These are phyloP conservation scores for Melanostoma mellinum DNA, from an alignment of 2,888 invertebrate species.

Conservation along the genomic window DNA sequence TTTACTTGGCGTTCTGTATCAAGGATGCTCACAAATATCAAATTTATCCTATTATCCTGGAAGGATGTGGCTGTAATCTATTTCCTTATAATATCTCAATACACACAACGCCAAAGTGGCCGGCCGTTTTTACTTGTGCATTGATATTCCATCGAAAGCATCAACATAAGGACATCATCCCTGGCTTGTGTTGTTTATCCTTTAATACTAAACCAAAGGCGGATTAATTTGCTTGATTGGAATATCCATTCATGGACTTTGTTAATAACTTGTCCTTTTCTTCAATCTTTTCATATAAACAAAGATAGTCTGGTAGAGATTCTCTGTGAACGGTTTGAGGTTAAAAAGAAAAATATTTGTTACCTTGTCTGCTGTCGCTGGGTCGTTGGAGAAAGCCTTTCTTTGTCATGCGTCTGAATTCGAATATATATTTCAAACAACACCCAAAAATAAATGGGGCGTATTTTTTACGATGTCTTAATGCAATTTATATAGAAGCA, in stretches of 20 bases:
- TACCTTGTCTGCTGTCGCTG: constrained; percentile 1
- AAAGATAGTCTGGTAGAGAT: neutral
- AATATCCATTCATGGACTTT: constrained; percentile 48
- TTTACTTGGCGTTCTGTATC: constrained; percentile 5
- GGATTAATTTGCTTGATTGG: constrained; percentile 69
- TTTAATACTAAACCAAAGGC: constrained; percentile 36
- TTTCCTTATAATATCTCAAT: constrained; percentile 70
- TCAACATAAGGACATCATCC: constrained; percentile 2
- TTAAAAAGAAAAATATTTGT: constrained; percentile 14
- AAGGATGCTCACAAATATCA: constrained; percentile 60
- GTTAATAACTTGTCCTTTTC: constrained; percentile 43
- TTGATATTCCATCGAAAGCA: constrained; percentile 57
- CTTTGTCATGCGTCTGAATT: constrained; percentile 16
- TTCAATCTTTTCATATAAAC: constrained; percentile 27
- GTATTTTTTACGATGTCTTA: constrained; percentile 76
- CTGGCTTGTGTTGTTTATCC: constrained; percentile 21
- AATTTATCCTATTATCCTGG: constrained; percentile 67
- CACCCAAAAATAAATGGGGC: constrained; percentile 78
- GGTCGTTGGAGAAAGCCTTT: neutral
- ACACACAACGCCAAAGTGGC: constrained; percentile 66
- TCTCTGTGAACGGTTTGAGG: constrained; percentile 27
- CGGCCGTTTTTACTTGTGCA: constrained; percentile 52
- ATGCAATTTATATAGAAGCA: constrained; percentile 80
- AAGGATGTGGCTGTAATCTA: constrained; percentile 70
- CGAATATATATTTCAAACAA: constrained; percentile 35